Base-by-base conservation (phyloP, 2,797 vertebrate genomes). In the Poecilia picta region DNA sequence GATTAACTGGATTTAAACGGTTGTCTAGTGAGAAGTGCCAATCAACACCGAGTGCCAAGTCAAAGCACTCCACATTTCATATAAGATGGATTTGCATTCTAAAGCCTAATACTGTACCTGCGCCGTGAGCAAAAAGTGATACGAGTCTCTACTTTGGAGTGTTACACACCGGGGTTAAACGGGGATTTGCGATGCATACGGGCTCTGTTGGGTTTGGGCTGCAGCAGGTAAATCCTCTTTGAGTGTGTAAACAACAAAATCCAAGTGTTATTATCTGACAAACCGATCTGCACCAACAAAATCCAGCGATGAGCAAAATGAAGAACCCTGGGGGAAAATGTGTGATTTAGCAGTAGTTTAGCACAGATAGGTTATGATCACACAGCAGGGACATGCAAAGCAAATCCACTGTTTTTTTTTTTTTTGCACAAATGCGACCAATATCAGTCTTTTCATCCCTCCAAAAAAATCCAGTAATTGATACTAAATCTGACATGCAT, bases 1-100 rank as follows among this genome's bases (percentile, higher is more conserved):
- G 89, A 93, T 93, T 87, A 86, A 89, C 88, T 64, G 82, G 84
- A 89, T 90, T 89, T 82, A 79, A 77, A 73, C 78, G 25, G 76
- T 82, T 85, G 78, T 88, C 87, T 76, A 64, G 85, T 62, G 57
- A 78, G 70, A 43, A 82, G 70, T 82, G 80, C 66, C 85, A 86
- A 82, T 89, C 89, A 87, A 81, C 76, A 53, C 4, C 4, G 45
- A 72, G 78, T 64, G 36, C 83, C 33, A 25, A 33, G 23, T 66
- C 59, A 74, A 89, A 57, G 47, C 76, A 71, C 43, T 75, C 72
- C 25, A 70, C 49, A 77, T 66, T 72, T 75, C 15, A 47, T 45
- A 23, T 80, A 75, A 85, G 66, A 78, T 81, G 68, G 75, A 85
- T 86, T 89, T 77, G 75, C 77, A 75, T 77, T 77, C 57, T 75